Base-by-base conservation (phyloP, 2,888 invertebrate genomes). In the Nemurella pictetii region DNA sequence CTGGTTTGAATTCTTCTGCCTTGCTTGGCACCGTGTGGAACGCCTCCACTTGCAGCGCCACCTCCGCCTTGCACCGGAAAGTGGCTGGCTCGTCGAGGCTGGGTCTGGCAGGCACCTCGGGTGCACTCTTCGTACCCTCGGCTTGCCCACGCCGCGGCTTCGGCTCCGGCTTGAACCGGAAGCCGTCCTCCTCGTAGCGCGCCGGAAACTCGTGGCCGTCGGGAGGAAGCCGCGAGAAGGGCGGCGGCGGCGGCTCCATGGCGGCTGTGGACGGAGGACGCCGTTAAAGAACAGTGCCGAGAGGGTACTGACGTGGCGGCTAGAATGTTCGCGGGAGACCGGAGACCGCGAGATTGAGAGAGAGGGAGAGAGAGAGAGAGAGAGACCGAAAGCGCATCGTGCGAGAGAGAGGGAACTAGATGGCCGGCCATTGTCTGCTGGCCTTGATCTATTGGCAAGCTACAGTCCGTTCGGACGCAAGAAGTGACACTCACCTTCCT, bases 201-300 rank as follows among this genome's bases (percentile, higher is more conserved):
- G 92, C 91, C 84, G 96, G 95, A 89, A 95, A 95, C 90, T 96
- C 96, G 90, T 95, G 95, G 88, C 96, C 96, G 90, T 96, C 96
- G 77, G 96, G 96, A 87, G 96, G 96, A 89, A 95, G 94, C 88
- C 96, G 92, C 83, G 95, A 94, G 89, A 94, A 89, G 83, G 89
- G 88, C 36, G 90, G 90, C 77, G 90, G 90, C 80, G 87, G 87
- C 72, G 86, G 80, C 26, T 75, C 75, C 75, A 75, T 28, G 75
- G 75, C 27, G 55, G 55, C 55, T 55, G 55, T 55, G 55, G 2
- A 55, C 5, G 20, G 55, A 55, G 55, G 55, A 55, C 55, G 55
- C 55, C 12, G 55, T 15, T 55, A 20, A 55, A 55, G 55, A 20
- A 55, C 55, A 55, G 9, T 55, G 9, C 32, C 20, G 20, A 55